Evolutionary conservation across 2,888 invertebrate species (phyloP), one percentile per base, ranked within the genome.

Genomic region (Piscicola geometra): DNA sequence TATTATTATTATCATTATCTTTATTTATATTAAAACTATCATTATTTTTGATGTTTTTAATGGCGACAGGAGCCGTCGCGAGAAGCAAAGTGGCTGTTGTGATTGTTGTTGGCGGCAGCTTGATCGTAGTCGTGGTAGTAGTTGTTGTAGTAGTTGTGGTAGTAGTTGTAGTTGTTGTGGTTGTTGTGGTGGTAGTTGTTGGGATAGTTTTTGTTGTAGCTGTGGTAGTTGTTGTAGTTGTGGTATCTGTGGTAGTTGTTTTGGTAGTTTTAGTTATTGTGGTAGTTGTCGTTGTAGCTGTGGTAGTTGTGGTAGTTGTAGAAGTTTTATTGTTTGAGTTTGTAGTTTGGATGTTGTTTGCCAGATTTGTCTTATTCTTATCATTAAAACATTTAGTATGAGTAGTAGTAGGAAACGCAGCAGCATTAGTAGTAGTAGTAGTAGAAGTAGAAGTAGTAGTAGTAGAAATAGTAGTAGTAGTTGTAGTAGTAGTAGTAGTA

Each of bases 361-460:
- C n/a, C n/a, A n/a, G n/a, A n/a, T n/a, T n/a, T n/a, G n/a, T n/a
- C n/a, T n/a, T n/a, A n/a, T n/a, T n/a, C n/a, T n/a, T n/a, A n/a
- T n/a, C n/a, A n/a, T n/a, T n/a, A n/a, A n/a, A n/a, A n/a, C n/a
- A n/a, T n/a, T n/a, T n/a, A n/a, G n/a, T 76, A 76, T 75, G 75
- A 76, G 76, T 76, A 56, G 75, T 76, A 75, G 75, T 76, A 75
- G 75, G 64, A 32, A 69, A 9, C 5, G 32, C 30, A 32, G 32
- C 30, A 32, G 32, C 30, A 32, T 5, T 15, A 32, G 30, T 5
- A 32, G 32, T 33, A 32, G 32, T 33, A 32, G 32, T 69, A 32
- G 32, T 5, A 32, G 32, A 28, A 32, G 30, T 69, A 9, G 32
- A 28, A 32, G 32, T 5, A 32, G 32, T 69, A 32, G 32, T 69